These are phyloP conservation scores for Eustalomyia histrio DNA, from an alignment of 2,888 invertebrate species.

Conservation along the genomic window DNA sequence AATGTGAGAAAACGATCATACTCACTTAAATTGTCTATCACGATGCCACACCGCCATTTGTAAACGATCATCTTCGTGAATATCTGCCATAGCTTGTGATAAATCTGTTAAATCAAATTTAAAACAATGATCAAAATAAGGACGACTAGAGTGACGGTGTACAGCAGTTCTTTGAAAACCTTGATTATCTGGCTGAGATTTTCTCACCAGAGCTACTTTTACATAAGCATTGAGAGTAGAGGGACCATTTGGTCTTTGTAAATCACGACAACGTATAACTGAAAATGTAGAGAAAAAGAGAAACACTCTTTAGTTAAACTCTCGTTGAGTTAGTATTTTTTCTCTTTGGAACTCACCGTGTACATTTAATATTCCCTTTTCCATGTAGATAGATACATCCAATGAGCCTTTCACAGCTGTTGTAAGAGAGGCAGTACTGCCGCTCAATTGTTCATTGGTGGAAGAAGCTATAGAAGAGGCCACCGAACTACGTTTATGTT, in stretches of 20 bases:
- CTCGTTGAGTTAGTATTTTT: too few species aligned
- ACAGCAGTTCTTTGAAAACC: slow-evolving; percentile 89
- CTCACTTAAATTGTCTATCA: slow-evolving; percentile 89
- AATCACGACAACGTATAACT: slow-evolving; percentile 89
- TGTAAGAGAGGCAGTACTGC: slow-evolving; percentile 57
- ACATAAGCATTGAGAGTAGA: slow-evolving; percentile 89
- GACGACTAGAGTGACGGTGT: slow-evolving; percentile 87
- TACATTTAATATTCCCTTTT: slow-evolving; percentile 83
- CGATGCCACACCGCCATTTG: slow-evolving; percentile 93
- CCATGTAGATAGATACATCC: slow-evolving; percentile 83
- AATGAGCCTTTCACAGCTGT: slow-evolving; percentile 82
- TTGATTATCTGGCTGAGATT: slow-evolving; percentile 71
- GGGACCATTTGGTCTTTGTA: slow-evolving; percentile 83
- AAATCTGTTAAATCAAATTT: slow-evolving; percentile 81
- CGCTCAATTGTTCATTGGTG: slow-evolving; percentile 63
- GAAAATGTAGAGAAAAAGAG: slow-evolving; percentile 75
- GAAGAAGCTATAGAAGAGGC: slow-evolving; percentile 78
- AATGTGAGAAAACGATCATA: slow-evolving; percentile 71
- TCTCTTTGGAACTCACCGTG: slow-evolving; percentile 83
- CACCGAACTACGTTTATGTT: slow-evolving; percentile 81
- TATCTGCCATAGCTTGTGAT: slow-evolving; percentile 8
- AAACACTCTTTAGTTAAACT: background rate
- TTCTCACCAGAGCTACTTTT: slow-evolving; percentile 82
- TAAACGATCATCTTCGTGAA: slow-evolving; percentile 79
- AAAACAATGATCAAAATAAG: slow-evolving; percentile 89